phyloP scores from a whole-genome alignment of 2,797 vertebrate genomes.

The Tokudaia tokunoshimensis region DNA sequence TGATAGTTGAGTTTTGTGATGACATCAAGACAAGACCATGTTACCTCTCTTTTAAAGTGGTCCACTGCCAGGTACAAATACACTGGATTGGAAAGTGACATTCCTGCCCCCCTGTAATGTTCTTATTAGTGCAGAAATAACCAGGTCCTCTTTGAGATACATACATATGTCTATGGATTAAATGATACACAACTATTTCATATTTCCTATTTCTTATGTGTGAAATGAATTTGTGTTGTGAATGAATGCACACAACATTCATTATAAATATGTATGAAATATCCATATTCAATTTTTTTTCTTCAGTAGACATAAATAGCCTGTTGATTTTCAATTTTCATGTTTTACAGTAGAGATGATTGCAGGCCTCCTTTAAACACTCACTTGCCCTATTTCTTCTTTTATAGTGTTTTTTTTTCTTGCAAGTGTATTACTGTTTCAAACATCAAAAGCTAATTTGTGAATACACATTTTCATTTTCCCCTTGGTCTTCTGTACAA shows the following conservation, averaged over 20 bases:
- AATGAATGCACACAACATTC: slow-evolving; percentile 40
- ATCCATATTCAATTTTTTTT: slow-evolving; percentile 62
- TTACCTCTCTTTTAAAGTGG: not conserved
- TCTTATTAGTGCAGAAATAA: slow-evolving; percentile 53
- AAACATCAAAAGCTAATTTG: slow-evolving; percentile 66
- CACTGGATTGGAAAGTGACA: not conserved
- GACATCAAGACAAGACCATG: slow-evolving; percentile 4
- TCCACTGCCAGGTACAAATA: slow-evolving; percentile 1
- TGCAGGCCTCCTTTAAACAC: slow-evolving; percentile 63
- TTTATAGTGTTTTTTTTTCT: slow-evolving; percentile 32
- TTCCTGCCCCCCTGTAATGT: not conserved
- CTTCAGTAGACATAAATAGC: slow-evolving; percentile 58
- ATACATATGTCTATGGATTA: not conserved
- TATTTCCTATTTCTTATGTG: slow-evolving; percentile 60
- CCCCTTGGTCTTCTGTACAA: slow-evolving; percentile 34
- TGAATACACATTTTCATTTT: slow-evolving; percentile 62
- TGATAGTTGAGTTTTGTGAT: slow-evolving; percentile 12
- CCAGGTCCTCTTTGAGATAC: not conserved
- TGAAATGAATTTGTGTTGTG: slow-evolving; percentile 71
- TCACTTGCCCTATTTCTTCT: slow-evolving; percentile 60
- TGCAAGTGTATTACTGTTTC: slow-evolving; percentile 2
- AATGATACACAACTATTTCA: slow-evolving; percentile 47
- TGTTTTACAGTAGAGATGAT: slow-evolving; percentile 66
- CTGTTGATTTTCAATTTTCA: slow-evolving; percentile 71
- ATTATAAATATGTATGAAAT: slow-evolving; percentile 72